Conservation (phyloP, 2,797 vertebrate species). For the Coluber constrictor region DNA sequence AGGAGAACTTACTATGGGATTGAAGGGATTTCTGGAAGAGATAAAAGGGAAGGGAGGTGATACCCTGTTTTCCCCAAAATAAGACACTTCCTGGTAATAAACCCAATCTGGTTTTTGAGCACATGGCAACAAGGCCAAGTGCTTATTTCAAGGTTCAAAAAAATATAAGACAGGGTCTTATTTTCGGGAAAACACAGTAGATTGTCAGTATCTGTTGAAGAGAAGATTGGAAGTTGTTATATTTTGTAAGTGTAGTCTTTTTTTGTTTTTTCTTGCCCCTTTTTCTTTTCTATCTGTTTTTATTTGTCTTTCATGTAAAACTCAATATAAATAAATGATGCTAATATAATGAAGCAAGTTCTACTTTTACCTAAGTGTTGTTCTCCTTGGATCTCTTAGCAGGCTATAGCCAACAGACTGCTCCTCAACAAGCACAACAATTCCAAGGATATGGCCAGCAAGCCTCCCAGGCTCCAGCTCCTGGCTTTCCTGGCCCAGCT, state of each 20-base stretch:
- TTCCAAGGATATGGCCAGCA: conserved; percentile 90
- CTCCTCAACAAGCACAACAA: conserved; percentile 81
- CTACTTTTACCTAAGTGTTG: neutral
- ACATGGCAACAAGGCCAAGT: no score
- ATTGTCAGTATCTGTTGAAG: neutral
- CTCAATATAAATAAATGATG: neutral
- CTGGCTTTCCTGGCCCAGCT: conserved; percentile 76
- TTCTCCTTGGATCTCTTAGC: conserved; percentile 65
- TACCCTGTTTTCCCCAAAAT: no score
- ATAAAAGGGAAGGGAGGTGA: neutral
- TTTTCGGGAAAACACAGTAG: neutral
- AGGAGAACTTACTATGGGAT: neutral
- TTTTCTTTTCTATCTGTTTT: neutral
- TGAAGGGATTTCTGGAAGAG: neutral
- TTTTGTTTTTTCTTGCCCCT: neutral
- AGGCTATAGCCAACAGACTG: conserved; percentile 86
- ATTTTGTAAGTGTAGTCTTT: neutral
- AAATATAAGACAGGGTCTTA: no score
- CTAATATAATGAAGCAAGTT: rapidly evolving
- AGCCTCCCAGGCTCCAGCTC: conserved; percentile 81
- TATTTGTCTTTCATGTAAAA: neutral
- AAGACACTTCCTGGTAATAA: no score
- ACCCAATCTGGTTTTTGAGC: no score
- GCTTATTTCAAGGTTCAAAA: no score
- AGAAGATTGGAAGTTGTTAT: neutral